Evolutionary conservation across 1,140 invertebrate genomes (phyloP), one percentile per base, ranked within the genome.

Genomic region (Thalassaphorura encarpata): DNA sequence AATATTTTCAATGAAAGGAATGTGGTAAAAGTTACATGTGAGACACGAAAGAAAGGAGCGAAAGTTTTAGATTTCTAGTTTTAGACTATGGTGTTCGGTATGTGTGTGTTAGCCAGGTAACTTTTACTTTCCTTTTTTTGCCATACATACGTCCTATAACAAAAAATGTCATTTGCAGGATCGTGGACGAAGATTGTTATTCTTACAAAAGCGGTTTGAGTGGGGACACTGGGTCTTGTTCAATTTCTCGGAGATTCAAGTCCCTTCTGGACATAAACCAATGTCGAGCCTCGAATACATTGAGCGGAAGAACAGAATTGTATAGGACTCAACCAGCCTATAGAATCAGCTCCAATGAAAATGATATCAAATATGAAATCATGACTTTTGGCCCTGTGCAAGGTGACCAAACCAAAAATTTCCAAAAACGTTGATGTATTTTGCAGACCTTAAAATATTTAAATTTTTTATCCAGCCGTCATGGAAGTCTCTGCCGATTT

Each of bases 311-410:
- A 62, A 50, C 66, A 43, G 53, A 69, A 67, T 21, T 73, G 48
- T 90, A 89, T 70, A 82, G 83, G 61, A 83, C 86, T 6, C 87
- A 86, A 0, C 90, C 91, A 0, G 84, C 88, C 8, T 91, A 93
- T 73, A 78, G 83, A 57, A 73, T 95, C 16, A 80, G 79, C 43
- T 82, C 85, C 66, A 68, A 76, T 66, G 77, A 78, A 60, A 78
- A 79, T 13, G 89, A 91, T 67, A 95, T 97, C 56, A 92, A 89
- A 87, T 80, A 84, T 59, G 91, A 96, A 69, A 93, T 96, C 43
- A 76, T 83, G 68, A 81, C 80, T 21, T 92, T 89, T 42, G 93
- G 93, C 54, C 91, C 92, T n/a, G 89, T 95, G 0, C 92, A 95
- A 82, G 87, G 87, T 90, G 75, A 68, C 45, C 41, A 41, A 60